Evolutionary conservation across 92 coral and sea anemone species (phyloP).

Genomic region (Epizoanthus illoricatus): DNA sequence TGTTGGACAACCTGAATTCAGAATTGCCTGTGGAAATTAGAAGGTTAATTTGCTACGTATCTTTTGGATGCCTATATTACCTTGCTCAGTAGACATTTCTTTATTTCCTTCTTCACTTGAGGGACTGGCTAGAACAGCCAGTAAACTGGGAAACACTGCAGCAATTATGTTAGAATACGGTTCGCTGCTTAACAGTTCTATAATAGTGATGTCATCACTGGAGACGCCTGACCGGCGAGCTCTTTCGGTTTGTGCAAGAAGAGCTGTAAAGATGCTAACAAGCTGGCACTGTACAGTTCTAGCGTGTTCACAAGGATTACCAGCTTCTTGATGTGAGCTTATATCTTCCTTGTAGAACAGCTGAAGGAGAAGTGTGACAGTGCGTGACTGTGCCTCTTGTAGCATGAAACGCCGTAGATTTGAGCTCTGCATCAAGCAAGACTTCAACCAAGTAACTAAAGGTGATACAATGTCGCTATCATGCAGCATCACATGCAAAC

Average conservation of each 20-base stretch:
- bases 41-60: no score
- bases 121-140: constrained; percentile 6
- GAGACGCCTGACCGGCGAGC: not conserved
- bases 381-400: constrained; percentile 7
- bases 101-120: not conserved
- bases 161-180: constrained; percentile 15
- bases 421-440: constrained; percentile 2
- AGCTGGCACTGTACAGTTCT: not conserved
- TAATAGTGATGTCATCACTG: not conserved
- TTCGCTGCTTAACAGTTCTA: constrained; percentile 11
- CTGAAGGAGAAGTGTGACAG: constrained; percentile 23
- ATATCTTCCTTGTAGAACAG: not conserved
- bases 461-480: not conserved
- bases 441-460: constrained; percentile 25
- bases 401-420: constrained; percentile 5
- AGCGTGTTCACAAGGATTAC: not conserved
- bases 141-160: not conserved
- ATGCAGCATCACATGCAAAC: not conserved
- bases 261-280: constrained; percentile 1
- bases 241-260: constrained; percentile 24
- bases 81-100: not conserved
- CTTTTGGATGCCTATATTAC: not conserved
- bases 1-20: no score
- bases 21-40: no score
- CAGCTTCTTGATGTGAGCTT: not conserved